Conservation (phyloP, 2,113 vertebrate genomes). For the Verasper variegatus region DNA sequence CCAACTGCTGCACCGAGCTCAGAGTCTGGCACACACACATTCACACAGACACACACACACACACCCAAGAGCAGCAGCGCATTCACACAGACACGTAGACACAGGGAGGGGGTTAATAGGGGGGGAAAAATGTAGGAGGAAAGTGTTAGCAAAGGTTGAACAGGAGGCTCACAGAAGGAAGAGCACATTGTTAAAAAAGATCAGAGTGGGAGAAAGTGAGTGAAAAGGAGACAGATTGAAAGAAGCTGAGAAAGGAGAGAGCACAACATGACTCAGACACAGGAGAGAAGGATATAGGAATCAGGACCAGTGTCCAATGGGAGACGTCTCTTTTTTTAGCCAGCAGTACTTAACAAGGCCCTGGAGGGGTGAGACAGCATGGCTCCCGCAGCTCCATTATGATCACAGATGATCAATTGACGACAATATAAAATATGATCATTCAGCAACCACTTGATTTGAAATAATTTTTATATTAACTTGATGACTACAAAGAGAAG, state of each 20-base stretch:
- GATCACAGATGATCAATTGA: slow-evolving; percentile 31
- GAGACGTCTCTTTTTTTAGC: slow-evolving; percentile 38
- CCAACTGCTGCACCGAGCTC: slow-evolving; percentile 94
- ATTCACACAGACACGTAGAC: slow-evolving; percentile 58
- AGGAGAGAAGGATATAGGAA: slow-evolving; percentile 45
- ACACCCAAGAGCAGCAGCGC: slow-evolving; percentile 47
- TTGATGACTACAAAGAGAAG: slow-evolving; percentile 30
- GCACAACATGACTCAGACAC: slow-evolving; percentile 48
- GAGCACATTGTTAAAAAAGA: slow-evolving; percentile 22
- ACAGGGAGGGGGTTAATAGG: slow-evolving; percentile 64
- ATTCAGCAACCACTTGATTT: slow-evolving; percentile 22
- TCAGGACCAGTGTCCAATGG: slow-evolving; percentile 39
- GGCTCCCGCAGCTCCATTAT: slow-evolving; percentile 16
- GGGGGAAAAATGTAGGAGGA: slow-evolving; percentile 37
- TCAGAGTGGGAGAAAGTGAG: slow-evolving; percentile 10
- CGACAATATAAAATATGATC: slow-evolving; percentile 21
- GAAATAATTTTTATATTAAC: not conserved
- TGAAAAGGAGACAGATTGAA: slow-evolving; percentile 23
- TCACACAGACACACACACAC: slow-evolving; percentile 39
- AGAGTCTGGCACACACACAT: slow-evolving; percentile 88
- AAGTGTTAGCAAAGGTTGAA: slow-evolving; percentile 66
- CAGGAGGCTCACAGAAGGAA: slow-evolving; percentile 47
- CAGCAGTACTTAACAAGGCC: slow-evolving; percentile 40
- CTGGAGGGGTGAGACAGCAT: slow-evolving; percentile 30
- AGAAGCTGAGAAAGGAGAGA: slow-evolving; percentile 37